Base-by-base conservation (phyloP, 2,797 vertebrate genomes). In the Amblyopsis hoosieri region DNA sequence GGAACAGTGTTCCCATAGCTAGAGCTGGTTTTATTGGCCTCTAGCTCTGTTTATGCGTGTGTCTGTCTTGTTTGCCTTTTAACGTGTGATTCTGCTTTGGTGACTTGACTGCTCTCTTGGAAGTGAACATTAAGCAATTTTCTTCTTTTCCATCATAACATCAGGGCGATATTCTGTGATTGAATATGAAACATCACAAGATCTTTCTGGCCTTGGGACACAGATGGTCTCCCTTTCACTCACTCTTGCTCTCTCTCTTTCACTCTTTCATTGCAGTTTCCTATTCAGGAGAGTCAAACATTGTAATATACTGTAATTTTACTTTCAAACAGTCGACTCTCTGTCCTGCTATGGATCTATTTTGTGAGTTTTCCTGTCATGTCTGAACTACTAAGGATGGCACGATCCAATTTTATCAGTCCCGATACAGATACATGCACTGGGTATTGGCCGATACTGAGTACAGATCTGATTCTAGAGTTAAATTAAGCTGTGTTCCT, bases 1-100 rank as follows among this genome's bases (percentile, higher is more conserved):
- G 1, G 69, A 45, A 68, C 65, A 60, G 61, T 45, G 42, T 4
- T 66, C 47, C 19, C 10, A 45, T 11, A 54, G 10, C 19, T 60
- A 63, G 19, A 33, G 50, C 56, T 61, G 51, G 6, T 51, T 50
- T 54, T 33, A 12, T 60, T 62, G 46, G 9, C 31, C 2, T n/a
- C 59, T 19, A 3, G 12, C 15, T 45, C 11, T 2, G 45, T 10
- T 8, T 14, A 3, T 33, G 17, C 61, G 31, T 23, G n/a, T 11
- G 14, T n/a, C 2, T 49, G 13, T 53, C 37, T 65, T 45, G 60
- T 42, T 23, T 47, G 3, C 54, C 17, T 57, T 47, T 2, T 49
- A 67, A 7, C 57, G 31, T 54, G 49, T 59, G 62, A 52, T 47
- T 42, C 10, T 14, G 33, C n/a, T 57, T 64, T 42, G 45, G 46